phyloP scores from a whole-genome alignment of 2,113 vertebrate genomes.

The Rhegmatorhina hoffmannsi region DNA sequence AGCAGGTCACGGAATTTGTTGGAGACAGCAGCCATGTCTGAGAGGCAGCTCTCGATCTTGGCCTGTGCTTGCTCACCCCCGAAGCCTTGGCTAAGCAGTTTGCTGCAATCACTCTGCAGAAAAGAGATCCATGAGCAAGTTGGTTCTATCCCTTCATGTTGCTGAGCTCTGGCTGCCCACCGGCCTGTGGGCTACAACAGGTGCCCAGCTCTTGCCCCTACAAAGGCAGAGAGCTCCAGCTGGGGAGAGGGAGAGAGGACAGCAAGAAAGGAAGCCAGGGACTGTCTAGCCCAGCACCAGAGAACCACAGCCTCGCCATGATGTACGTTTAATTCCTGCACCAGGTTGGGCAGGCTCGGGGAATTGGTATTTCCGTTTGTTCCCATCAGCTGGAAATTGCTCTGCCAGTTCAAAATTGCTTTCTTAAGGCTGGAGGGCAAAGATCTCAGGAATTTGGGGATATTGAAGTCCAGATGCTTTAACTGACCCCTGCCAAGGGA shows the following conservation, averaged over 20 bases:
- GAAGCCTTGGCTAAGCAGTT: conserved; percentile 87
- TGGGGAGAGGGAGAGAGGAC: neutral
- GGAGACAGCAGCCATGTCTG: conserved; percentile 90
- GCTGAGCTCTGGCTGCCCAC: neutral
- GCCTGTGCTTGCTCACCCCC: conserved; percentile 87
- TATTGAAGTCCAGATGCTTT: neutral
- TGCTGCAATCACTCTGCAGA: conserved; percentile 91
- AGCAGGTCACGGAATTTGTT: conserved; percentile 94
- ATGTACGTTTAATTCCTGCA: neutral
- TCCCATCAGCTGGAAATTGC: neutral
- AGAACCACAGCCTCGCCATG: neutral
- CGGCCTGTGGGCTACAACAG: neutral
- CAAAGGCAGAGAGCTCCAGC: neutral
- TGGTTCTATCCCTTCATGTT: neutral
- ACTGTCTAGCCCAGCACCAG: neutral
- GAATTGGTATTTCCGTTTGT: neutral
- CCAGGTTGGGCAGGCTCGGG: neutral
- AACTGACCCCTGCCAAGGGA: neutral
- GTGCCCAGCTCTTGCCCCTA: neutral
- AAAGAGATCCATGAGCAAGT: neutral
- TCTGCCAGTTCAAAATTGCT: neutral
- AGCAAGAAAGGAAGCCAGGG: neutral
- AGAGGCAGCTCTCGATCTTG: conserved; percentile 97
- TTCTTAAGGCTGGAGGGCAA: neutral
- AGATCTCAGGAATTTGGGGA: neutral